Percentiles rank a stretch among this genome's conserved stretches.
These are phyloP conservation scores for Dendrolimus pini DNA, from an alignment of 2,888 invertebrate species.

Conservation along the genomic window DNA sequence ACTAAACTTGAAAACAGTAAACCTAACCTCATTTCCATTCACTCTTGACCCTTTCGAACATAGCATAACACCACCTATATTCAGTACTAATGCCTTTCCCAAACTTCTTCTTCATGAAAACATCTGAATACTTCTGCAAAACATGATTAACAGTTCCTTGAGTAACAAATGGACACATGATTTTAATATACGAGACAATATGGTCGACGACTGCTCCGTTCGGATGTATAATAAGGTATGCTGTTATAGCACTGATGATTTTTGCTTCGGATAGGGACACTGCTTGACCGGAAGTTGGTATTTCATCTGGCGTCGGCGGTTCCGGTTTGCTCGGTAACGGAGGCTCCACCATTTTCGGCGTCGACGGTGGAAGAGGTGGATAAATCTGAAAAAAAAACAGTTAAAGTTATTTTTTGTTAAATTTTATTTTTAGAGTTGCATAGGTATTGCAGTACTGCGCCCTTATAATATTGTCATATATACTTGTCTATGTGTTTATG, in stretches of 20 bases:
- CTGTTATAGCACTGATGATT: slow-evolving; percentile 54
- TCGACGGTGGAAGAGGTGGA: slow-evolving; percentile 30
- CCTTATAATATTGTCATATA: no score
- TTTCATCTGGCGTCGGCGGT: slow-evolving; percentile 17
- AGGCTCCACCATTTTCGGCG: slow-evolving; percentile 6
- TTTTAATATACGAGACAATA: slow-evolving; percentile 46
- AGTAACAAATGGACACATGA: slow-evolving; percentile 37
- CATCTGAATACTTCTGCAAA: slow-evolving; percentile 40
- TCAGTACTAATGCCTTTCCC: slow-evolving; percentile 44
- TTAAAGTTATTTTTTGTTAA: no score
- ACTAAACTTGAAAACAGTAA: no score
- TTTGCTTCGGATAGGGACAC: slow-evolving; percentile 45
- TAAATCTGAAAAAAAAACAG: slow-evolving; percentile 13
- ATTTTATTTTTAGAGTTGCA: no score
- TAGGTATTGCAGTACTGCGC: no score
- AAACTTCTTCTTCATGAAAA: slow-evolving; percentile 35
- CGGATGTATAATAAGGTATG: slow-evolving; percentile 57
- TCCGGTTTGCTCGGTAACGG: slow-evolving; percentile 15
- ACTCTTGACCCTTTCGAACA: slow-evolving; percentile 38
- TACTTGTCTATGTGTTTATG: no score
- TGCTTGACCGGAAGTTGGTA: slow-evolving; percentile 13
- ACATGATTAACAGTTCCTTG: slow-evolving; percentile 35
- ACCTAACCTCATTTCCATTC: slow-evolving; percentile 7
- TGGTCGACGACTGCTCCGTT: slow-evolving; percentile 51
- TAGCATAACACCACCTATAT: slow-evolving; percentile 43